Percentiles rank a stretch among this genome's conserved stretches.
phyloP scores from a whole-genome alignment of 2,113 vertebrate genomes.

The Ornithorhynchus anatinus region DNA sequence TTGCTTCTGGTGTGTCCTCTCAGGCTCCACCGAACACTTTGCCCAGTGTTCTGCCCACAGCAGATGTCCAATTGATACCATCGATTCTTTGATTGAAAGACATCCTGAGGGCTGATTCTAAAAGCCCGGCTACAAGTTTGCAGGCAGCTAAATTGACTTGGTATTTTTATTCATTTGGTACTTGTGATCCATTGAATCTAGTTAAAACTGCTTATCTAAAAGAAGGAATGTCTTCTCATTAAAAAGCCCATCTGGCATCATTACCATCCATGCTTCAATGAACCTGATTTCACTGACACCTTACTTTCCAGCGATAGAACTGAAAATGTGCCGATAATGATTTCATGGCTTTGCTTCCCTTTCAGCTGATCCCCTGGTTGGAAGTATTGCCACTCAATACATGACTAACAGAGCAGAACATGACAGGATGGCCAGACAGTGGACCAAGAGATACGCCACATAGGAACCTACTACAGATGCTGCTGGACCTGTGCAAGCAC shows the following conservation, averaged over 20 bases:
- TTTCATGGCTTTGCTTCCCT: constrained; percentile 63
- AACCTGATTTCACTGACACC: not conserved
- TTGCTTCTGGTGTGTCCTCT: no score
- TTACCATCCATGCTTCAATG: not conserved
- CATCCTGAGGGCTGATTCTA: no score
- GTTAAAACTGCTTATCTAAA: not conserved
- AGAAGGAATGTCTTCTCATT: not conserved
- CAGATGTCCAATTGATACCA: no score
- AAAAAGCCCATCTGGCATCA: not conserved
- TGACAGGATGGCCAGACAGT: constrained; percentile 96
- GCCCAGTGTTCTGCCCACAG: no score
- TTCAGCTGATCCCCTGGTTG: constrained; percentile 93
- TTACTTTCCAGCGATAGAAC: not conserved
- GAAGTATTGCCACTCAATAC: constrained; percentile 96
- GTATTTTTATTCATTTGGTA: not conserved
- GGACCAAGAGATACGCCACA: constrained; percentile 96
- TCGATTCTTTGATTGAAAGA: no score
- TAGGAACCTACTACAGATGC: constrained; percentile 67
- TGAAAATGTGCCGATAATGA: not conserved
- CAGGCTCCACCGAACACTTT: no score
- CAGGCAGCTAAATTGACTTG: not conserved
- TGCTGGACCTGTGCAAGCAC: constrained; percentile 90
- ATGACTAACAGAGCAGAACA: constrained; percentile 97
- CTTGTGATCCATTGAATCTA: not conserved
- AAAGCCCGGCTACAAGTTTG: not conserved